Base-by-base conservation (phyloP, 1,140 invertebrate genomes). In the Lasaia peninsularis region DNA sequence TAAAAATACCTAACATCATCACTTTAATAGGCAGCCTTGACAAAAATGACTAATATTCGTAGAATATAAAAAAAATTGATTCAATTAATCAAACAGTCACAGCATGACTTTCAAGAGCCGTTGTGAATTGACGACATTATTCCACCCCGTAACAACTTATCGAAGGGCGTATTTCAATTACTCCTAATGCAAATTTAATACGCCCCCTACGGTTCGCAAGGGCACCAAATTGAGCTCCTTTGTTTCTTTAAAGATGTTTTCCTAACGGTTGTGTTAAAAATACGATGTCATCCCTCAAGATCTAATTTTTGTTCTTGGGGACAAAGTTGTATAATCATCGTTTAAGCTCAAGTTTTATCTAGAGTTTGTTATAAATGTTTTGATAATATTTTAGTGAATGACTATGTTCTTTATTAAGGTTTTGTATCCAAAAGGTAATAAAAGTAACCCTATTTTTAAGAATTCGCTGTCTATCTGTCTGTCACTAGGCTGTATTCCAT, bases 151-250 rank as follows among this genome's bases (percentile, higher is more conserved):
- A 81, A 78, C 80, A 78, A 40, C 68, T 80, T 78, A 81, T 84
- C 74, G 70, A 71, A 73, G 73, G 80, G 80, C 74, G 84, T 80
- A 84, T 85, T 87, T 87, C 84, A 87, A 87, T 87, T 87, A 77
- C 71, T 70, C 73, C 77, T 86, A 88, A 88, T 88, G 85, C 81
- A 88, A 86, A 88, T 88, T 88, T 88, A 86, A 88, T 88, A 85
- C 78, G 76, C 78, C 77, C 77, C 76, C 72, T 40, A 40, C 35
- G 35, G 35, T 40, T 40, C 35, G 35, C 35, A 40, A 40, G 35
- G 35, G 35, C 16, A 12, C 12, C 34, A 14, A 40, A 40, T 40
- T 40, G 35, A 40, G 35, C 5, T 40, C 35, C 35, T 40, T 40
- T 40, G 35, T 40, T 40, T 40, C 35, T 40, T 40, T 40, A 18